A percentile compares a stretch with the other conserved stretches of the same genome.
Conservation (phyloP, 2,797 vertebrate species). For the Xenopus petersii region DNA sequence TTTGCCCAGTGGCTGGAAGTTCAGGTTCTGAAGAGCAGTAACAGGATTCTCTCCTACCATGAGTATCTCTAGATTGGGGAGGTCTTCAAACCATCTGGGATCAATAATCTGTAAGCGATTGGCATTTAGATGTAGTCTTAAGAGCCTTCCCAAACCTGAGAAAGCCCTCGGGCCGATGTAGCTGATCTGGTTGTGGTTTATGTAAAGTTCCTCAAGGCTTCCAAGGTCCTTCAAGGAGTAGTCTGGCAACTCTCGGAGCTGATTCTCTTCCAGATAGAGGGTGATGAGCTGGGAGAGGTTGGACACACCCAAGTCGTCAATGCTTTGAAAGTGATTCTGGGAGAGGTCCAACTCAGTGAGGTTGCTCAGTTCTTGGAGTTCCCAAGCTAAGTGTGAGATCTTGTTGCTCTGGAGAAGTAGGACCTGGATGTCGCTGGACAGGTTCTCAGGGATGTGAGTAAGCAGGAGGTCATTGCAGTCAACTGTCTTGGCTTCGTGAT, state of each 20-base stretch:
- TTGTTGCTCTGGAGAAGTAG: constrained; percentile 81
- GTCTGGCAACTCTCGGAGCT: constrained; percentile 71
- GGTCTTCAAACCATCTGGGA: constrained; percentile 75
- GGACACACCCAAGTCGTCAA: constrained; percentile 66
- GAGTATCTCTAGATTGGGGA: constrained; percentile 77
- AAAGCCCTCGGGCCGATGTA: constrained; percentile 74
- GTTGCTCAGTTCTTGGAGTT: constrained; percentile 72
- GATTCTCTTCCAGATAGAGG: constrained; percentile 80
- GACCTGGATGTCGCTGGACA: constrained; percentile 73
- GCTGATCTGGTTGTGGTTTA: constrained; percentile 78
- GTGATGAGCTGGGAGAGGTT: constrained; percentile 72
- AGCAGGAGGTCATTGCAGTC: constrained; percentile 80
- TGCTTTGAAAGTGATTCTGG: constrained; percentile 75
- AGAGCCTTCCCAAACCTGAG: constrained; percentile 68
- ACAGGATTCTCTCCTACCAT: constrained; percentile 83
- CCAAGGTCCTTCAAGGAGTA: constrained; percentile 69
- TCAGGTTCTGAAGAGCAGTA: constrained; percentile 70
- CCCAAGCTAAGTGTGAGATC: constrained; percentile 68
- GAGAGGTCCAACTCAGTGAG: constrained; percentile 80
- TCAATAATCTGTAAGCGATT: constrained; percentile 73
- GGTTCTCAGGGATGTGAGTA: constrained; percentile 63
- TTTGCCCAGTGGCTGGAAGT: constrained; percentile 71
- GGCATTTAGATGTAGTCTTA: constrained; percentile 78
- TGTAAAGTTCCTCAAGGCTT: constrained; percentile 78
- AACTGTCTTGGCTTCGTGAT: constrained; percentile 75